A percentile compares a stretch with the other conserved stretches of the same genome.
These are phyloP conservation scores for Hecatera dysodea DNA, from an alignment of 2,888 invertebrate species.

Conservation along the genomic window DNA sequence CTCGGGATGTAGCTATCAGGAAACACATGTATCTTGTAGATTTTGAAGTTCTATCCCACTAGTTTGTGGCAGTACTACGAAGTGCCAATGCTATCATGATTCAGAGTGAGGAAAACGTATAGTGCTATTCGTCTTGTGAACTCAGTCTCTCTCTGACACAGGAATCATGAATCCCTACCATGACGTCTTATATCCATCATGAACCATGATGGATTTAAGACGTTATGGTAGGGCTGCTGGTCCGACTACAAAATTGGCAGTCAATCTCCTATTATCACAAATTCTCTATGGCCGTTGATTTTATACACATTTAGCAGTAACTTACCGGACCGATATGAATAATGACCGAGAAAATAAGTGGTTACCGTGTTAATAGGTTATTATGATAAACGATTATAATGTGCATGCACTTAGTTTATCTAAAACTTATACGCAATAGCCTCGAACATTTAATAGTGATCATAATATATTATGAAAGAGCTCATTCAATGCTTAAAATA, in stretches of 20 bases:
- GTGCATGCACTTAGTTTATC: constrained; percentile 15
- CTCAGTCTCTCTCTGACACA: too few species aligned
- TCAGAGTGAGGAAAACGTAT: too few species aligned
- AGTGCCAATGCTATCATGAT: too few species aligned
- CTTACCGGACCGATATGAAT: constrained; percentile 11
- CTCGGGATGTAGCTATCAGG: too few species aligned
- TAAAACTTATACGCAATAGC: constrained; percentile 15
- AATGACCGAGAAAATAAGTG: not conserved
- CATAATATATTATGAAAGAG: constrained; percentile 1
- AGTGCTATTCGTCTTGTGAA: too few species aligned
- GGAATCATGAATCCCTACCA: too few species aligned
- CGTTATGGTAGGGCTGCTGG: too few species aligned
- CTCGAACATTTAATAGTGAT: constrained; percentile 22
- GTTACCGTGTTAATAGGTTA: constrained; percentile 11
- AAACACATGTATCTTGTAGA: too few species aligned
- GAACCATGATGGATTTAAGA: too few species aligned
- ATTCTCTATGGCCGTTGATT: not conserved
- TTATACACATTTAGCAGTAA: not conserved
- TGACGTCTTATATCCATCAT: too few species aligned
- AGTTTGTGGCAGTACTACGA: too few species aligned
- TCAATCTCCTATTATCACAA: not conserved
- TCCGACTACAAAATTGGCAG: not conserved
- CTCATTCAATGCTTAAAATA: not conserved
- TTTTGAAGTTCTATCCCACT: too few species aligned
- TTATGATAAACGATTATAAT: constrained; percentile 6